These are phyloP conservation scores for Platycheirus rosarum DNA, from an alignment of 2,888 invertebrate species.

Conservation along the genomic window DNA sequence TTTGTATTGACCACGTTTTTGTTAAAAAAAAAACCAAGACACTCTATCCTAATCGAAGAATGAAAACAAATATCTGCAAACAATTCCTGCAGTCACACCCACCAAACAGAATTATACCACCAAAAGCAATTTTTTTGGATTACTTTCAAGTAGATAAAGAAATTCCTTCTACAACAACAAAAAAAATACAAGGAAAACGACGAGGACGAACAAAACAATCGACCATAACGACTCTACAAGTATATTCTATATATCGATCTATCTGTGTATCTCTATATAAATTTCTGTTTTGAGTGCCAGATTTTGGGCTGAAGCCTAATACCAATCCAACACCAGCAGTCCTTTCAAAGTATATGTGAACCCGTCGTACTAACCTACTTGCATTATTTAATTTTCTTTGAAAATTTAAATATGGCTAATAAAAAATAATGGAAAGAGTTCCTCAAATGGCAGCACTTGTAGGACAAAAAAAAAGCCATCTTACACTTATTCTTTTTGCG, in stretches of 20 bases:
- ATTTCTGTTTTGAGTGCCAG: slow-evolving; percentile 25
- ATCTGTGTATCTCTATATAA: slow-evolving; percentile 22
- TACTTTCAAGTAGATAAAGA: slow-evolving; percentile 53
- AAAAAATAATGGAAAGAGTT: slow-evolving; percentile 10
- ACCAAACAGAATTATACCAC: slow-evolving; percentile 34
- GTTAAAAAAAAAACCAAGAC: slow-evolving; percentile 3
- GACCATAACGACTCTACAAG: slow-evolving; percentile 37
- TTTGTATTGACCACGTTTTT: slow-evolving; percentile 21
- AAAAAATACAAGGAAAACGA: slow-evolving; percentile 37
- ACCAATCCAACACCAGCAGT: no score
- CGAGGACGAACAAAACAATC: slow-evolving; percentile 28
- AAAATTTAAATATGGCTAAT: slow-evolving; percentile 11
- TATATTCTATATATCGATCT: slow-evolving; percentile 5
- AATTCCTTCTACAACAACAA: slow-evolving; percentile 19
- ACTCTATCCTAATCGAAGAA: slow-evolving; percentile 31
- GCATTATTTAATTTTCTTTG: slow-evolving; percentile 15
- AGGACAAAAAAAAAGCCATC: background rate
- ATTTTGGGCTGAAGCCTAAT: slow-evolving; percentile 35
- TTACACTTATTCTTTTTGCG: background rate
- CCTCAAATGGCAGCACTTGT: slow-evolving; percentile 13
- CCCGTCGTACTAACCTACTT: background rate
- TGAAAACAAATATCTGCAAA: slow-evolving; percentile 49
- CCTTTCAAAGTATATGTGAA: no score
- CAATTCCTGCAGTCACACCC: slow-evolving; percentile 48
- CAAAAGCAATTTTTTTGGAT: slow-evolving; percentile 40